Base-by-base conservation (phyloP, 2,113 vertebrate genomes). In the Porphyrio hochstetteri region DNA sequence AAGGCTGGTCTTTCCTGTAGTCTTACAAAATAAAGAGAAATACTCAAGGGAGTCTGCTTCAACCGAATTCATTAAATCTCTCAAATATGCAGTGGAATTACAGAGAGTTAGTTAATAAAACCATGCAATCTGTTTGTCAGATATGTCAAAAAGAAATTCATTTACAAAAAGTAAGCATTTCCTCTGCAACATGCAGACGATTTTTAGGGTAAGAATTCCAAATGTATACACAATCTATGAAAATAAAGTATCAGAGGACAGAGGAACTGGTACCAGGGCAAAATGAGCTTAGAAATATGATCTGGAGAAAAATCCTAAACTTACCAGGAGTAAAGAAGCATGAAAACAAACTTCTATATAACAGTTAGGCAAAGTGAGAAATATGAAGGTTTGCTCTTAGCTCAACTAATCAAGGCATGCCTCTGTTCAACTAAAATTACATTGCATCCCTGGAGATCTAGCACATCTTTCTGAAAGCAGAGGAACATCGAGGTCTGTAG, bases 51-150 rank as follows among this genome's bases (percentile, higher is more conserved):
- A 92, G 11, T 55, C 63, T 83, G 18, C 42, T 90, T 88, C 56
- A 72, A 36, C 48, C 12, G 44, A 92, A 78, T 88, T 95, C 33
- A 93, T 97, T 95, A 94, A 80, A 92, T 96, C 91, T 96, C 83
- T 96, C 88, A 97, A 95, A 93, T 95, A 97, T 95, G 86, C 83
- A 97, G 85, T 94, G 64, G 92, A 96, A 95, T 95, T 90, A 96
- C 79, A 91, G 83, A 81, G 65, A 95, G 90, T 87, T 95, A 96
- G 83, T 92, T 97, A 97, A 97, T 80, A 70, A 96, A 95, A 76
- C 50, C 33, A 40, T 53, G 42, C 87, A 96, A 95, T 92, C 74
- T 82, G 74, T 44, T 92, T 86, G 59, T 86, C 71, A 95, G 95
- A 91, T 93, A 70, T 52, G 56, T 93, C 10, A 94, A 88, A 97